Evolutionary conservation across 2,888 invertebrate genomes (phyloP).

Genomic region (Petrolisthes manimaculis): DNA sequence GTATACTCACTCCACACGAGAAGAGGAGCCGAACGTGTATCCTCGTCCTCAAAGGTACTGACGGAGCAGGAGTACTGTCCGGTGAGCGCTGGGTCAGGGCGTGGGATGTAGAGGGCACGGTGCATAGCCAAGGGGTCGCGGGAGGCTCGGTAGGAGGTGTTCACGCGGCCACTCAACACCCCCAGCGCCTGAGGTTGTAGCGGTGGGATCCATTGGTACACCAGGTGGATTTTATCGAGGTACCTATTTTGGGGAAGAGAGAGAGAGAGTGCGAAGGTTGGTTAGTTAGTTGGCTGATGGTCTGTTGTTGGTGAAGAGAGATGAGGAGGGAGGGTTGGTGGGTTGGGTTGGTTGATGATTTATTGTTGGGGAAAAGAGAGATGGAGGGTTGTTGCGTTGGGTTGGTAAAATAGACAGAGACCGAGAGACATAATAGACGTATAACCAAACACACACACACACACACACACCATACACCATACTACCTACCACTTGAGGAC

Average conservation of each 20-base stretch:
- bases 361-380: neutral
- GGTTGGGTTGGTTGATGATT: too few relatives aligned
- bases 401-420: neutral
- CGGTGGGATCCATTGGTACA: slow-evolving; percentile 64
- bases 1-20: slow-evolving; percentile 57
- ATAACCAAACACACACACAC: neutral
- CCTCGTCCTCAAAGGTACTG: slow-evolving; percentile 63
- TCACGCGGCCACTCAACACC: slow-evolving; percentile 40
- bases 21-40: slow-evolving; percentile 45
- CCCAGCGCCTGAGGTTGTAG: slow-evolving; percentile 49
- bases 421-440: neutral
- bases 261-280: neutral
- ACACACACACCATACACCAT: neutral
- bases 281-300: neutral
- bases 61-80: slow-evolving; percentile 63
- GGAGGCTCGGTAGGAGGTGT: slow-evolving; percentile 45
- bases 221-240: slow-evolving; percentile 54
- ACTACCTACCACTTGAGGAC: slow-evolving; percentile 36
- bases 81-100: slow-evolving; percentile 52
- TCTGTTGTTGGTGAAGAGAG: neutral
- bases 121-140: slow-evolving; percentile 43
- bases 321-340: too few relatives aligned
- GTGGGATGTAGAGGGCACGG: slow-evolving; percentile 55
- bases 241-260: slow-evolving; percentile 3
- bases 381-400: neutral